Evolutionary conservation across 2,797 vertebrate genomes (phyloP).

Genomic region (Falco biarmicus): DNA sequence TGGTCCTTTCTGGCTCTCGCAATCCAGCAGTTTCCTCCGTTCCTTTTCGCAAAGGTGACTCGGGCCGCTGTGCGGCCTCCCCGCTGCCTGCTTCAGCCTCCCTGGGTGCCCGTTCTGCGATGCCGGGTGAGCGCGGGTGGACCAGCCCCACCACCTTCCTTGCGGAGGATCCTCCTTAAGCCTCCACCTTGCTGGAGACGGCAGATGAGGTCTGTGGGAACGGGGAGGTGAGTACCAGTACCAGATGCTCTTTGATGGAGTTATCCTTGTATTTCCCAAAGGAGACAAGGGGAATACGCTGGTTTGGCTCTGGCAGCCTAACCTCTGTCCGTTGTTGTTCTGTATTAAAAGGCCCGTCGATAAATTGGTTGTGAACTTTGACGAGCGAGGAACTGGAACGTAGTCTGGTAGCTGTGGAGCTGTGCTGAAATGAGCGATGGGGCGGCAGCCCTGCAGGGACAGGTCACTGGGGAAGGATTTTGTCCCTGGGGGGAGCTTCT

Average conservation of each 20-base stretch:
- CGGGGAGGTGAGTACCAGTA: neutral
- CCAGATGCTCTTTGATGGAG: neutral
- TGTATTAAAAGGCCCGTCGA: rapidly evolving
- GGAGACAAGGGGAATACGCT: neutral
- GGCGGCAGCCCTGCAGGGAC: rapidly evolving
- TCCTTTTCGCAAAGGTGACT: neutral
- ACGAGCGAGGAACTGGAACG: rapidly evolving
- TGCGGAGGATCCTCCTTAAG: neutral
- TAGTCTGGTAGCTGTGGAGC: neutral
- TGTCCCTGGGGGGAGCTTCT: neutral
- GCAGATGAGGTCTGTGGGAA: neutral
- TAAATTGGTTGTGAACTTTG: rapidly evolving
- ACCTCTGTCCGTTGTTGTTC: neutral
- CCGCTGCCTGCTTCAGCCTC: neutral
- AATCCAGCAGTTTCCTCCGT: neutral
- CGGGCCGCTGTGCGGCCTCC: neutral
- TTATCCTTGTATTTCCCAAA: neutral
- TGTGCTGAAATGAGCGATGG: neutral
- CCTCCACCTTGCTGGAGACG: neutral
- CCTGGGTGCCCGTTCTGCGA: neutral
- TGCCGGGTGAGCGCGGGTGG: neutral
- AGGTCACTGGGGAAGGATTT: neutral
- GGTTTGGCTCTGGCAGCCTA: neutral
- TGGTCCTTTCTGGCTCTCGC: neutral
- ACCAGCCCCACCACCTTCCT: neutral